These are phyloP conservation scores for Caenorhabditis tropicalis DNA, from an alignment of 1,140 invertebrate genomes.

Conservation along the genomic window DNA sequence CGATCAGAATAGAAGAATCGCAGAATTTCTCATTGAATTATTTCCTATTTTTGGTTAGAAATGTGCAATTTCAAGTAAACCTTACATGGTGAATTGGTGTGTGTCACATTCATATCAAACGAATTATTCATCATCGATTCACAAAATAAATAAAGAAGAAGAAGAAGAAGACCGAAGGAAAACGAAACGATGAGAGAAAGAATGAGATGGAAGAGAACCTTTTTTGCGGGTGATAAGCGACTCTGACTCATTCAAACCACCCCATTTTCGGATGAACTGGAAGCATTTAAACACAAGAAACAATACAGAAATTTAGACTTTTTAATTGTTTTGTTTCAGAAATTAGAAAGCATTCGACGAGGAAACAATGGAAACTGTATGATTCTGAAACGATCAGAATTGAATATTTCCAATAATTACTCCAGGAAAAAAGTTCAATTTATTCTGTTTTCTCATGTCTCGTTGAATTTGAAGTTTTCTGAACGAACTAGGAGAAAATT, in stretches of 20 bases:
- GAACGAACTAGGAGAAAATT: too few species aligned
- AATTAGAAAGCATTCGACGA: too few species aligned
- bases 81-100: conserved; percentile 30
- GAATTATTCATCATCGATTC: conserved; percentile 42
- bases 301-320: too few species aligned
- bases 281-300: not conserved
- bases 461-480: too few species aligned
- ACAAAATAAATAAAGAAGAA: conserved; percentile 41
- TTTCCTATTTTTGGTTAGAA: not conserved
- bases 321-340: too few species aligned
- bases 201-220: conserved; percentile 36
- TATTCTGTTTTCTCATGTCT: too few species aligned
- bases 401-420: too few species aligned
- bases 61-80: not conserved
- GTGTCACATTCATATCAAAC: conserved; percentile 43
- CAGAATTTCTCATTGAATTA: not conserved
- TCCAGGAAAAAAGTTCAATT: too few species aligned
- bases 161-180: not conserved
- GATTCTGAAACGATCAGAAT: too few species aligned
- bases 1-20: too few species aligned
- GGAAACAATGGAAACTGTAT: too few species aligned
- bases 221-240: conserved; percentile 38
- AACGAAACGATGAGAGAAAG: conserved; percentile 41
- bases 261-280: conserved; percentile 7
- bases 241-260: conserved; percentile 22